Base-by-base conservation (phyloP, 2,113 vertebrate species). In the Nesoenas mayeri region DNA sequence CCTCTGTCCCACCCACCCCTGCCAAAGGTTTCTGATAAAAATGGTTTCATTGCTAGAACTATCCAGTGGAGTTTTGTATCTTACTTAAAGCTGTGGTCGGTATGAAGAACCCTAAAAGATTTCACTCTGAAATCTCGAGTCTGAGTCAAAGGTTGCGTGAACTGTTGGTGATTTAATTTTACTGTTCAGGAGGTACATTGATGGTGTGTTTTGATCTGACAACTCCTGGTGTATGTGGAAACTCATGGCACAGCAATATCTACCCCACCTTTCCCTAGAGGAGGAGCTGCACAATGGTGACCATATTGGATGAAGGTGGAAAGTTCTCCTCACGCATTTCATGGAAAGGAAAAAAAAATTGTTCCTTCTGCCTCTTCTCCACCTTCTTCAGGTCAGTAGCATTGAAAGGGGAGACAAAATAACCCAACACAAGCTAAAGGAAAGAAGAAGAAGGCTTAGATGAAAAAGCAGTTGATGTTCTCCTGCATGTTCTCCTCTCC, bases 271-370 rank as follows among this genome's bases (percentile, higher is more conserved):
- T 73, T 65, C 12, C 13, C 50, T 60, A 5, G 9, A 21, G 32
- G 38, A 74, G 56, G 56, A 62, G 44, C 20, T 2, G 1, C 3
- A 1, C 26, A 47, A 8, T 18, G 3, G 31, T 57, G 60, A 24
- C 54, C 24, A 2, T 38, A 8, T 9, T 47, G 66, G 25, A 44
- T 62, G 21, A 48, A 78, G 20, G 26, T 50, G 25, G 24, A 58
- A 89, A 75, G 29, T 56, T 92, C n/a, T 92, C 0, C 0, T 47
- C n/a, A 70, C 4, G 9, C 0, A 0, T 82, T 80, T 73, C 36
- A 88, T 3, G 24, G 31, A 21, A 62, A 15, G 51, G 13, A 72
- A 92, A 87, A 77, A 50, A 44, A 36, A 0, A 8, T 25, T 25
- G 8, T 10, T 80, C 5, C 70, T 85, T 79, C 60, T 92, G 15